phyloP scores from a whole-genome alignment of 2,888 invertebrate species.

The Pinctada fucata region DNA sequence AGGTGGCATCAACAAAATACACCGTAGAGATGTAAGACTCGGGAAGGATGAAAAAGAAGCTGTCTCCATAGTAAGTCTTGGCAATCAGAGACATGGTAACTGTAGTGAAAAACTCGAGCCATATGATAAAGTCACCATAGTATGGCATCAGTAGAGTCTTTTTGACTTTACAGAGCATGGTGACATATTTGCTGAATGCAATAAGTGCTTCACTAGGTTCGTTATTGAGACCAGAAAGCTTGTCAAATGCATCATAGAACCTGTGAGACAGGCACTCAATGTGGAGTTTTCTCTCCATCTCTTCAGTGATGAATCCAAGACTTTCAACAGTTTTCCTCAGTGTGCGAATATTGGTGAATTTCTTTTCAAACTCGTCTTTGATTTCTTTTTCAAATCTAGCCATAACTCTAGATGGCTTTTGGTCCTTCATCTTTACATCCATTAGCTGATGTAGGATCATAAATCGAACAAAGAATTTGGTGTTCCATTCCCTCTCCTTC shows the following conservation, averaged over 20 bases:
- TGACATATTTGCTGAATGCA: conserved; percentile 58
- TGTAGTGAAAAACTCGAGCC: conserved; percentile 58
- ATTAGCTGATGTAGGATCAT: conserved; percentile 17
- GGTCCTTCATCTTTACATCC: conserved; percentile 21
- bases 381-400: conserved; percentile 14
- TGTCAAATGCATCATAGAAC: conserved; percentile 48
- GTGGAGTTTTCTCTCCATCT: neutral
- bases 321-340: neutral
- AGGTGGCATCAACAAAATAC: conserved; percentile 49
- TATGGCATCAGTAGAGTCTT: conserved; percentile 47
- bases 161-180: conserved; percentile 37
- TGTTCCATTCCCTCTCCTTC: conserved; percentile 8
- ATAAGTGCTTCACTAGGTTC: conserved; percentile 57
- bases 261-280: conserved; percentile 46
- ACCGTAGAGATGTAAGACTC: conserved; percentile 47
- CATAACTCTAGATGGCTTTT: conserved; percentile 10
- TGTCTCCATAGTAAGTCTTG: conserved; percentile 31
- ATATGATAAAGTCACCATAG: conserved; percentile 51
- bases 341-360: neutral
- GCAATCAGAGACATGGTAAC: conserved; percentile 52
- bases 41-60: conserved; percentile 49
- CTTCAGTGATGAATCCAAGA: conserved; percentile 23
- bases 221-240: conserved; percentile 29
- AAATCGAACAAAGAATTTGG: conserved; percentile 15
- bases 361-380: conserved; percentile 1